These are phyloP conservation scores for Lasioglossum pauxillum DNA, from an alignment of 2,888 invertebrate species.

Conservation along the genomic window DNA sequence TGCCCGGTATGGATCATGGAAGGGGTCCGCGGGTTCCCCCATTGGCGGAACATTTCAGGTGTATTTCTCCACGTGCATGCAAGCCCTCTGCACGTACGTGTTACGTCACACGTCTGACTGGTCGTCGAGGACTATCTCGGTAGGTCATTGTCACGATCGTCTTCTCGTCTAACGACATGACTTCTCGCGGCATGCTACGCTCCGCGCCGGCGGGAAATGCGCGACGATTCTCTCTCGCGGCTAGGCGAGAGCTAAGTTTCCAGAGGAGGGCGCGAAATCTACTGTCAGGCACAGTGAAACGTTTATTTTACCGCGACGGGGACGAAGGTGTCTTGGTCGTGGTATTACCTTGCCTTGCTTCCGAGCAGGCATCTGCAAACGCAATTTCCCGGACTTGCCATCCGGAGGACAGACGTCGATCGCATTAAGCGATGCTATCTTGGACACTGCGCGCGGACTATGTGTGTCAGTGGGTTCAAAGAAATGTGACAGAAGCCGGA, in stretches of 20 bases:
- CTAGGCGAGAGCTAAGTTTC: neutral
- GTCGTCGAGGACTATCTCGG: slow-evolving; percentile 69
- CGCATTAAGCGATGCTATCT: slow-evolving; percentile 41
- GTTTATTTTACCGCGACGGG: slow-evolving; percentile 29
- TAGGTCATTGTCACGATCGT: slow-evolving; percentile 80
- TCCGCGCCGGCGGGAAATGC: slow-evolving; percentile 2
- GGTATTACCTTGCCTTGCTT: neutral
- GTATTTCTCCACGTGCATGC: slow-evolving; percentile 76
- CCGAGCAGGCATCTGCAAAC: neutral
- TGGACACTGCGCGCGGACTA: slow-evolving; percentile 7
- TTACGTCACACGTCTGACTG: slow-evolving; percentile 67
- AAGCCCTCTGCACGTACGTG: slow-evolving; percentile 56
- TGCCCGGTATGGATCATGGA: slow-evolving; percentile 61
- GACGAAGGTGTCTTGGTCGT: neutral
- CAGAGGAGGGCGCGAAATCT: slow-evolving; percentile 5
- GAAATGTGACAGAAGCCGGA: slow-evolving; percentile 44
- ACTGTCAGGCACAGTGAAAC: neutral
- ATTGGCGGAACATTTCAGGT: slow-evolving; percentile 76
- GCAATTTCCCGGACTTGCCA: slow-evolving; percentile 15
- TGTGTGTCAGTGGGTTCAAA: slow-evolving; percentile 40
- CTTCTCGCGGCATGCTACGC: slow-evolving; percentile 21
- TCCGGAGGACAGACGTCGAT: slow-evolving; percentile 21
- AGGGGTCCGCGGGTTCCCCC: slow-evolving; percentile 71
- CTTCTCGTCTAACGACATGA: slow-evolving; percentile 50
- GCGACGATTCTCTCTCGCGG: neutral